Conservation (phyloP, 2,113 vertebrate genomes). For the Eidolon helvum region DNA sequence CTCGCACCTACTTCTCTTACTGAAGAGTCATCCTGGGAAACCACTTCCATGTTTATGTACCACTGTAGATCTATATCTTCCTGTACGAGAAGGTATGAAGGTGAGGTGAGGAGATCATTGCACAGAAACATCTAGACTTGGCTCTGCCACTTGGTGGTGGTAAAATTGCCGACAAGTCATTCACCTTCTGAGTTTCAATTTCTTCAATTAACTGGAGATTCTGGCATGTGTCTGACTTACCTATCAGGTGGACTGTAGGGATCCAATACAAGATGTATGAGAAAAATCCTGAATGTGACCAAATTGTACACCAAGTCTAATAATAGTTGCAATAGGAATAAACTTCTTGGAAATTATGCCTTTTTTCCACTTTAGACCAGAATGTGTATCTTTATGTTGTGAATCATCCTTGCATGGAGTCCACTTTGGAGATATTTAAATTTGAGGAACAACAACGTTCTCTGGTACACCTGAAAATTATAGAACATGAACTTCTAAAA, state of each 20-base stretch:
- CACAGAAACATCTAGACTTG: not conserved
- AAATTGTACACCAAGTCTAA: not conserved
- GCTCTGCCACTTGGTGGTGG: not conserved
- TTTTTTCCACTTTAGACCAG: slow-evolving; percentile 82
- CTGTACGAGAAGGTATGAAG: not conserved
- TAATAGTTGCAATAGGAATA: not conserved
- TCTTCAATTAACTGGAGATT: not conserved
- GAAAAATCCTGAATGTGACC: not conserved
- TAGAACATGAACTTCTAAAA: slow-evolving; percentile 89
- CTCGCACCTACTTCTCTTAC: not conserved
- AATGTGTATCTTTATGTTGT: slow-evolving; percentile 92
- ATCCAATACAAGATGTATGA: not conserved
- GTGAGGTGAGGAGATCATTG: not conserved
- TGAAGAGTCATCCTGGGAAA: not conserved
- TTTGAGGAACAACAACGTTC: slow-evolving; percentile 88
- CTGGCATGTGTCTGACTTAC: not conserved
- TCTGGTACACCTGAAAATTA: slow-evolving; percentile 90
- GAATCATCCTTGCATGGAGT: slow-evolving; percentile 90
- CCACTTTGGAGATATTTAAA: slow-evolving; percentile 91
- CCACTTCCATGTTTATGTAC: not conserved
- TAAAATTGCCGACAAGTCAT: not conserved
- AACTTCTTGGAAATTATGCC: slow-evolving; percentile 3
- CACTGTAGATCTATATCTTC: not conserved
- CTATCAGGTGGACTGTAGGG: not conserved
- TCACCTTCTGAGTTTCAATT: not conserved